Percentiles rank a stretch among this genome's conserved stretches.
These are phyloP conservation scores for Pteronotus mesoamericanus DNA, from an alignment of 2,797 vertebrate genomes.

Conservation along the genomic window DNA sequence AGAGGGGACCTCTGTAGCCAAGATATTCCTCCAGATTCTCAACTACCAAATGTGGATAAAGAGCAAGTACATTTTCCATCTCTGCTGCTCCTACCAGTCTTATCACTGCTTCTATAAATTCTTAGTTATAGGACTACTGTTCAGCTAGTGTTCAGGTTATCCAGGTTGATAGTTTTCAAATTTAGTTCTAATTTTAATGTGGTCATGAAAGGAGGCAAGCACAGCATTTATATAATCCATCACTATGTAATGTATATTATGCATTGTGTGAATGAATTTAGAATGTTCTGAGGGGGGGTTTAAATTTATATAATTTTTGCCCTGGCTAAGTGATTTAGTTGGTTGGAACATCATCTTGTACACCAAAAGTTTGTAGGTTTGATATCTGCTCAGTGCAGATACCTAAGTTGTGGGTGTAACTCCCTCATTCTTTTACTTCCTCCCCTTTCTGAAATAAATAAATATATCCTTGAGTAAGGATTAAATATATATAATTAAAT, in stretches of 20 bases:
- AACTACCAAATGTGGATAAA: neutral
- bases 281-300: neutral
- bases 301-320: neutral
- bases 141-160: neutral
- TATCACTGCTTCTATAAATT: neutral
- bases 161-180: neutral
- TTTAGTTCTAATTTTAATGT: neutral
- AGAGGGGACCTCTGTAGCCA: neutral
- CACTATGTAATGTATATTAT: neutral
- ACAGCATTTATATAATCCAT: neutral
- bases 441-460: neutral
- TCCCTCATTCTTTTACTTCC: neutral
- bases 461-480: neutral
- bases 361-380: neutral
- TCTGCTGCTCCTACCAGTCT: neutral
- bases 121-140: neutral
- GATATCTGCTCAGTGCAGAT: neutral
- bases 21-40: neutral
- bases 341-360: neutral
- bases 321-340: neutral
- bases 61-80: no score
- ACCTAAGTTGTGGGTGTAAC: neutral
- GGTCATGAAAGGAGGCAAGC: neutral
- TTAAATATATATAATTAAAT: neutral
- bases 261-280: neutral